phyloP scores from a whole-genome alignment of 2,888 invertebrate genomes.

The Blera fallax region DNA sequence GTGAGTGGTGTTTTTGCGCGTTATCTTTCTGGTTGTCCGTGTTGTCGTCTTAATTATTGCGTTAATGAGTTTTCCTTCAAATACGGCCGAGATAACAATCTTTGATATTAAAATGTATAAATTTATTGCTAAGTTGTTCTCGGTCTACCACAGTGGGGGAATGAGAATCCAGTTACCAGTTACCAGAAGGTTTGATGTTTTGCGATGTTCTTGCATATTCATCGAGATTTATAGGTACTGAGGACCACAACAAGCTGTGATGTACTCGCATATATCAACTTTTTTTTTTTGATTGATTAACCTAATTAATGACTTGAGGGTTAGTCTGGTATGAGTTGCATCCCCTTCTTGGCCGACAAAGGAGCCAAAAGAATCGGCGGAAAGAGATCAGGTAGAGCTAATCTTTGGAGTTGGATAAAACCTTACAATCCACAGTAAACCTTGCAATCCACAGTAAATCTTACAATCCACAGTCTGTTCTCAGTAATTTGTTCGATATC shows the following conservation, averaged over 20 bases:
- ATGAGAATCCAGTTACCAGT: not conserved
- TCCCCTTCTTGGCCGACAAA: too few species aligned
- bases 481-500: too few species aligned
- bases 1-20: constrained; percentile 66
- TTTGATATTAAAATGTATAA: constrained; percentile 68
- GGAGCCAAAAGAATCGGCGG: too few species aligned
- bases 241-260: not conserved
- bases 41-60: constrained; percentile 80
- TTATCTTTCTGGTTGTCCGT: constrained; percentile 78
- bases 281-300: not conserved
- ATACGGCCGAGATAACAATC: constrained; percentile 65
- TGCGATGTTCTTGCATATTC: not conserved
- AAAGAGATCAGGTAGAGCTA: too few species aligned
- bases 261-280: not conserved
- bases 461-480: too few species aligned
- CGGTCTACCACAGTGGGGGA: not conserved
- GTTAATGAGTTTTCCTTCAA: constrained; percentile 79
- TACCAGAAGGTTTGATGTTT: constrained; percentile 32
- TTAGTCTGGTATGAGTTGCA: too few species aligned
- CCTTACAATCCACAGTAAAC: too few species aligned
- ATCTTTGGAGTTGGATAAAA: too few species aligned
- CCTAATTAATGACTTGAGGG: too few species aligned
- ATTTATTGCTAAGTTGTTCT: constrained; percentile 63
- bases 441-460: too few species aligned
- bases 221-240: constrained; percentile 4